phyloP scores from a whole-genome alignment of 2,888 invertebrate species.

The Gymnosoma rotundatum region DNA sequence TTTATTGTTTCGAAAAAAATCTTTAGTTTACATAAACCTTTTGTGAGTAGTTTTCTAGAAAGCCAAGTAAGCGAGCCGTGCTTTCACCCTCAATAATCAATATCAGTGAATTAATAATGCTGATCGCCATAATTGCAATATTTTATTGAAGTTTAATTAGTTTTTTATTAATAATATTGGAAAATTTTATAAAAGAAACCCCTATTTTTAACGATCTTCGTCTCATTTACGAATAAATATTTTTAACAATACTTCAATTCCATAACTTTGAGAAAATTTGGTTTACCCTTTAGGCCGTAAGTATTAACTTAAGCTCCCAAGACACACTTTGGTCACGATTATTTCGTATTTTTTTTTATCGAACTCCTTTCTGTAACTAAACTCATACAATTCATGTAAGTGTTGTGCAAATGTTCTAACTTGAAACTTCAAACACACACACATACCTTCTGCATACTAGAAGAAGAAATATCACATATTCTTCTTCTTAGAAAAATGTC shows the following conservation, averaged over 20 bases:
- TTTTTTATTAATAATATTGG: too few species aligned
- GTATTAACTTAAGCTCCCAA: slow-evolving; percentile 1
- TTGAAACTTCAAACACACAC: slow-evolving; percentile 19
- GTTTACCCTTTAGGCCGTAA: neutral
- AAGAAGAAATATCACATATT: slow-evolving; percentile 25
- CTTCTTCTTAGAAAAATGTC: slow-evolving; percentile 16
- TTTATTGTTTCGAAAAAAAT: too few species aligned
- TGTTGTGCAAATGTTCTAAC: slow-evolving; percentile 62
- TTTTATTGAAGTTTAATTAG: too few species aligned
- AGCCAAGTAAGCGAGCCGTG: too few species aligned
- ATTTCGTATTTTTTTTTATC: neutral
- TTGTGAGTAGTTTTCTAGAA: too few species aligned
- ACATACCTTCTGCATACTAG: neutral
- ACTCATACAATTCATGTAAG: slow-evolving; percentile 52
- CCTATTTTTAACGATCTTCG: too few species aligned
- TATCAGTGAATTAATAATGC: too few species aligned
- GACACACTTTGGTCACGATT: slow-evolving; percentile 4
- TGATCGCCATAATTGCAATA: too few species aligned
- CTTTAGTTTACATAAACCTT: too few species aligned
- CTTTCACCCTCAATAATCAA: too few species aligned
- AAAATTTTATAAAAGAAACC: too few species aligned
- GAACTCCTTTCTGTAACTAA: slow-evolving; percentile 19
- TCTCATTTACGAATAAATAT: too few species aligned
- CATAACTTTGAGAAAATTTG: neutral
- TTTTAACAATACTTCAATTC: neutral